Base-by-base conservation (phyloP, 30 jellyfish, hydroid and myxozoan species). In the Nemopilema nomurai region DNA sequence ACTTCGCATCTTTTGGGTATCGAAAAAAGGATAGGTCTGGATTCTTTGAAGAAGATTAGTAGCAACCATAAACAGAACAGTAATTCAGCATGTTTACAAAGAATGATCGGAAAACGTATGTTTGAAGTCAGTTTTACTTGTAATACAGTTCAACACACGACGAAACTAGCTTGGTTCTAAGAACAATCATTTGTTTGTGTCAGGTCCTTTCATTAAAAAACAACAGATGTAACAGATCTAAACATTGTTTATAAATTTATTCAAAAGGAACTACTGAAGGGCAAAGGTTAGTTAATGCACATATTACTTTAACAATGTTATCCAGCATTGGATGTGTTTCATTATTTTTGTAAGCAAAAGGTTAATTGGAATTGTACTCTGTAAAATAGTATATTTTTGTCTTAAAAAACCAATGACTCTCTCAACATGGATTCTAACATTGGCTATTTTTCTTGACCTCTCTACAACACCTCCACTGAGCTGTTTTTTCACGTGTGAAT, bases 401-500 rank as follows among this genome's bases (percentile, higher is more conserved):
- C 92, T 80, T 69, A 83, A 67, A 8, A 83, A 24, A 4, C 92
- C 92, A 83, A 70, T 83, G 57, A 83, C 92, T 8, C 81, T 33
- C 81, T 81, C 86, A 28, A 83, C 87, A 19, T 83, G 87, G 33
- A 83, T 83, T 17, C 86, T 74, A 26, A 81, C 82, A 33, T 67
- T 30, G 72, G 92, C 86, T 18, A 83, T 27, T 28, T 72, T 62
- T 67, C 80, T 70, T 51, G 79, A 27, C 68, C 25, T 9, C 18
- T 83, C 92, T 16, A 83, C 74, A 0, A 70, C 92, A 26, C 30
- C 57, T 28, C 64, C 31, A 28, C 16, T 18, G 21, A 83, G n/a
- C 73, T 69, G 86, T 18, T 21, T 83, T 83, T 25, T 86, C 86
- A 20, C 29, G 62, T 71, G 80, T 62, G 33, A 83, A 41, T 26